These are phyloP conservation scores for Caenorhabditis latens DNA, from an alignment of 1,140 invertebrate species.

Conservation along the genomic window DNA sequence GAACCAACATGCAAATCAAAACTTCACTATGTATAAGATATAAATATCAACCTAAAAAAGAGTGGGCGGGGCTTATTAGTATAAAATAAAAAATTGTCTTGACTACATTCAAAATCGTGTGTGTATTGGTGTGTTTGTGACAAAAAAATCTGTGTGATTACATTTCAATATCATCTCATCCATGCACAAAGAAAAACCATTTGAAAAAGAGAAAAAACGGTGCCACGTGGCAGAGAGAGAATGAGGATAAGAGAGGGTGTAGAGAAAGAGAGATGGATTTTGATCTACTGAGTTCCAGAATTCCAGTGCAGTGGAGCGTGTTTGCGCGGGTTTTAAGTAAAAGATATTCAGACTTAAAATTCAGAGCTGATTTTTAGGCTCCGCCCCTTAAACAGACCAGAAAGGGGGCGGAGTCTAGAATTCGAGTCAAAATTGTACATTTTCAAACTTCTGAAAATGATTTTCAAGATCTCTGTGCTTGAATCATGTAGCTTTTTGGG, in stretches of 20 bases:
- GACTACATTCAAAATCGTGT: not conserved
- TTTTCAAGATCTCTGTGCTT: too few species aligned
- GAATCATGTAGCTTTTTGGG: too few species aligned
- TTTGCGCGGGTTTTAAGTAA: too few species aligned
- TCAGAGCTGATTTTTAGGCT: too few species aligned
- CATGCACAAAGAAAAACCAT: constrained; percentile 30
- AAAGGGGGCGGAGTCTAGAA: too few species aligned
- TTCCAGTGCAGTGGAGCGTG: too few species aligned
- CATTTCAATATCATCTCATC: constrained; percentile 28
- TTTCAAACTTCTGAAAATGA: too few species aligned
- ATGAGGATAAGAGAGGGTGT: not conserved
- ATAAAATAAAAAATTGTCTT: not conserved
- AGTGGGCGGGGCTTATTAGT: not conserved
- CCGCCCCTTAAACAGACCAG: too few species aligned
- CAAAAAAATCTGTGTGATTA: not conserved
- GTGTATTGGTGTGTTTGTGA: not conserved
- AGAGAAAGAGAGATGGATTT: not conserved
- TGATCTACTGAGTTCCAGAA: too few species aligned
- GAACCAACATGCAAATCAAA: too few species aligned
- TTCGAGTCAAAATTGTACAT: too few species aligned
- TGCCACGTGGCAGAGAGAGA: not conserved
- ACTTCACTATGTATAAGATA: not conserved
- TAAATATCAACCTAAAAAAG: not conserved
- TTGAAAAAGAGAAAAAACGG: not conserved
- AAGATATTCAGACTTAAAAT: too few species aligned